These are phyloP conservation scores for Microtus richardsoni DNA, from an alignment of 2,113 vertebrate genomes.

Conservation along the genomic window DNA sequence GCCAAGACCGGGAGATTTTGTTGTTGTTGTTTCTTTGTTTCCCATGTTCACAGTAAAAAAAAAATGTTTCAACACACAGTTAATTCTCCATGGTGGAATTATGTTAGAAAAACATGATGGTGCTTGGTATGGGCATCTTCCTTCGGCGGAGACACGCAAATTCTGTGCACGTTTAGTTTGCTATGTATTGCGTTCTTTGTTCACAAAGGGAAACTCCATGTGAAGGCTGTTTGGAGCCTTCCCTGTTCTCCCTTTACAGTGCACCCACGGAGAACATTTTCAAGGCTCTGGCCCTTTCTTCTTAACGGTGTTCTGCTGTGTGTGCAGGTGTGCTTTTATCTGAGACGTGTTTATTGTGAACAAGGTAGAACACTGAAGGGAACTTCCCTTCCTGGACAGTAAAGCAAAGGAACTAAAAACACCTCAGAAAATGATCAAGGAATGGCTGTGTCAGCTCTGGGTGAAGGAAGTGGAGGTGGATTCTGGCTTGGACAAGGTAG, in stretches of 20 bases:
- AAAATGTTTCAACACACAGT: not conserved
- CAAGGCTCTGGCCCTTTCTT: not conserved
- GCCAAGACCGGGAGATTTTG: not conserved
- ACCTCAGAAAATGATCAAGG: slow-evolving; percentile 33
- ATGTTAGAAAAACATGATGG: not conserved
- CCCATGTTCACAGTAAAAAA: not conserved
- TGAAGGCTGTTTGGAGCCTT: not conserved
- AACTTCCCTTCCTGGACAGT: not conserved
- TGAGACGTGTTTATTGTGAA: not conserved
- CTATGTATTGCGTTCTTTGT: not conserved
- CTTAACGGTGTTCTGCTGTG: not conserved
- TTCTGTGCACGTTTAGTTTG: not conserved
- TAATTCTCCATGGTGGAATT: not conserved
- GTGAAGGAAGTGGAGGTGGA: not conserved
- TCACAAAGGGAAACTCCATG: not conserved
- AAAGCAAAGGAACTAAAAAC: not conserved
- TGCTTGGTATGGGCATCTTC: not conserved
- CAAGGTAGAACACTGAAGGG: not conserved
- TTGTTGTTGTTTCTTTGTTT: not conserved
- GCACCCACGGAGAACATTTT: not conserved
- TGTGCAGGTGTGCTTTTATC: not conserved
- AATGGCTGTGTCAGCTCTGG: not conserved
- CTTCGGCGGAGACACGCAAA: not conserved
- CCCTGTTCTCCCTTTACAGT: not conserved
- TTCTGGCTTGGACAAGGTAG: not conserved